A percentile compares a stretch with the other conserved stretches of the same genome.
These are phyloP conservation scores for Cancer borealis DNA, from an alignment of 2,888 invertebrate species.

Conservation along the genomic window DNA sequence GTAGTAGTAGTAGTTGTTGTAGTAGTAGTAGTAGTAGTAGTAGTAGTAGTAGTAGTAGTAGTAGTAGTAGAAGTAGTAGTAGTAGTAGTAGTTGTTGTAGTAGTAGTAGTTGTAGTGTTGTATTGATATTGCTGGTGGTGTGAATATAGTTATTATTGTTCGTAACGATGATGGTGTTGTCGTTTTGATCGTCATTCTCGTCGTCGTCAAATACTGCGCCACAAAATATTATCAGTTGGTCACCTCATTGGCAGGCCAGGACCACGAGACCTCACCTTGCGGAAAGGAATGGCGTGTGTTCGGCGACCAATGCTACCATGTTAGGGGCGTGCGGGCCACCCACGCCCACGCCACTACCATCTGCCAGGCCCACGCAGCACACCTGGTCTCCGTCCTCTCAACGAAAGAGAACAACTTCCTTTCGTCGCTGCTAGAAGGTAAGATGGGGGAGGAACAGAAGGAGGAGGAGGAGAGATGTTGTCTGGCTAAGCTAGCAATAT, in stretches of 20 bases:
- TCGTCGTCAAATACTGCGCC: background rate
- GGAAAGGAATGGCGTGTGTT: background rate
- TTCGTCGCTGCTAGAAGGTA: background rate
- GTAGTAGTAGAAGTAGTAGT: no score
- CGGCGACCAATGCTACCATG: background rate
- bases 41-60: no score
- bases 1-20: background rate
- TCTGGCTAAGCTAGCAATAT: background rate
- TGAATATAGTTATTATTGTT: no score
- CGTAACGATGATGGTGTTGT: background rate
- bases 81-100: no score
- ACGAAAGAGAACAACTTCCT: background rate
- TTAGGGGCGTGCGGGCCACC: background rate
- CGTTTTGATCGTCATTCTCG: background rate
- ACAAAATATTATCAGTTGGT: background rate
- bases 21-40: no score
- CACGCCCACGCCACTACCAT: background rate
- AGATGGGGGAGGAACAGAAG: background rate
- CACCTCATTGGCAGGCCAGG: background rate
- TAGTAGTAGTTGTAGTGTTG: no score
- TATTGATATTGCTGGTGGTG: no score
- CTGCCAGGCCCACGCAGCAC: background rate
- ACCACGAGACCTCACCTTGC: background rate
- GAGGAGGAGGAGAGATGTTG: background rate
- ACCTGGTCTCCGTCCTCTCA: background rate